A percentile compares a stretch with the other conserved stretches of the same genome.
These are phyloP conservation scores for Petaurus breviceps DNA, from an alignment of 2,113 vertebrate genomes.

Conservation along the genomic window DNA sequence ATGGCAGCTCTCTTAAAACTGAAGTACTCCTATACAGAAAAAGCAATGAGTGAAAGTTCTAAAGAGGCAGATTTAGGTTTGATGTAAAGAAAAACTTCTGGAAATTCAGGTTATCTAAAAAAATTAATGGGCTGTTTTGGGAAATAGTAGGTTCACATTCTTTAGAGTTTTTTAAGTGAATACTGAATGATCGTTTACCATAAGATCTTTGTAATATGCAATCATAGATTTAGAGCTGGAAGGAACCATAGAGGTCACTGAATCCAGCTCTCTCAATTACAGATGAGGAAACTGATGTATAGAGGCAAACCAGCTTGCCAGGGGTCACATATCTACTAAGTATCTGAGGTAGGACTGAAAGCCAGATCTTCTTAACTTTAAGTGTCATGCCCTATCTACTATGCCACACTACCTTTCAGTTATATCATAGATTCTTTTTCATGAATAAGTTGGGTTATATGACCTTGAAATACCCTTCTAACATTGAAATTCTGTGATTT, in stretches of 20 bases:
- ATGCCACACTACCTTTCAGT: background rate
- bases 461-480: background rate
- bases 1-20: background rate
- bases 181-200: background rate
- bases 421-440: background rate
- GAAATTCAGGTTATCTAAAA: background rate
- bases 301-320: constrained; percentile 4
- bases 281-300: background rate
- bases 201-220: background rate
- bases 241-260: background rate
- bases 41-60: background rate
- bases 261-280: background rate
- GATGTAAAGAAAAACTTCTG: background rate
- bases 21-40: background rate
- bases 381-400: background rate
- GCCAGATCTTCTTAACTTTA: background rate
- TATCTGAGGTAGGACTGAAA: constrained; percentile 3
- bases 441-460: background rate
- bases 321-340: constrained; percentile 9
- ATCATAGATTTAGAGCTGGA: background rate
- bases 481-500: background rate
- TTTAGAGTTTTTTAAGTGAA: background rate
- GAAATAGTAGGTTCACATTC: background rate
- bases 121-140: background rate
- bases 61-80: background rate